Evolutionary conservation across 2,797 vertebrate species (phyloP).

Genomic region (Fringilla coelebs): DNA sequence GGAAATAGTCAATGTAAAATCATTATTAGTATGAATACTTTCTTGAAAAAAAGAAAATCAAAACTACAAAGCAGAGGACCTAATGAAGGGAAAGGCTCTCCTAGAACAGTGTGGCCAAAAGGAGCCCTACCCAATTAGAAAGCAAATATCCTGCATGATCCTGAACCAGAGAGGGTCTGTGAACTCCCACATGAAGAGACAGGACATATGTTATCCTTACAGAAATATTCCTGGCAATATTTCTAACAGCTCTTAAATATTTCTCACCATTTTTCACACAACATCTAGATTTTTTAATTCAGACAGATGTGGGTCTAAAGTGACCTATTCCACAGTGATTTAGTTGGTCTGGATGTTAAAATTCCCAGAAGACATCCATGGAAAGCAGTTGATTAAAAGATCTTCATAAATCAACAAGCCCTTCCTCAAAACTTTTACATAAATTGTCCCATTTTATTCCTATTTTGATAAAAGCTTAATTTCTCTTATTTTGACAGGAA

Average conservation of each 20-base stretch:
- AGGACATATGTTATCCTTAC: background rate
- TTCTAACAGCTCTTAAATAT: background rate
- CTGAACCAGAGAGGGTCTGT: background rate
- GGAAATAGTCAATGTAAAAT: background rate
- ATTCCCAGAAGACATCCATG: background rate
- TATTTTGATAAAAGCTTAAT: background rate
- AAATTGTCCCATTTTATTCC: background rate
- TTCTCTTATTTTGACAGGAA: background rate
- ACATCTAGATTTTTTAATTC: background rate
- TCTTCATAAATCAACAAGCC: background rate
- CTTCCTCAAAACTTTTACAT: background rate
- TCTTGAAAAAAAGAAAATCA: background rate
- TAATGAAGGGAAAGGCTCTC: rapidly evolving
- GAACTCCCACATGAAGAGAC: background rate
- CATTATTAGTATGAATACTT: background rate
- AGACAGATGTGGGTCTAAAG: background rate
- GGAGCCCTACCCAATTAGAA: background rate
- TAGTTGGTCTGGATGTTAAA: background rate
- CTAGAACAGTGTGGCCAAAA: background rate
- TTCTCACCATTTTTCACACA: background rate
- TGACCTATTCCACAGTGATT: background rate
- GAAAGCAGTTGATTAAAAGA: background rate
- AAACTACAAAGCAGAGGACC: background rate
- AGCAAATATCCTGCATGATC: background rate
- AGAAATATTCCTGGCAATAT: background rate